Conservation (phyloP, 2,797 vertebrate species). For the Eremophila alpestris region DNA sequence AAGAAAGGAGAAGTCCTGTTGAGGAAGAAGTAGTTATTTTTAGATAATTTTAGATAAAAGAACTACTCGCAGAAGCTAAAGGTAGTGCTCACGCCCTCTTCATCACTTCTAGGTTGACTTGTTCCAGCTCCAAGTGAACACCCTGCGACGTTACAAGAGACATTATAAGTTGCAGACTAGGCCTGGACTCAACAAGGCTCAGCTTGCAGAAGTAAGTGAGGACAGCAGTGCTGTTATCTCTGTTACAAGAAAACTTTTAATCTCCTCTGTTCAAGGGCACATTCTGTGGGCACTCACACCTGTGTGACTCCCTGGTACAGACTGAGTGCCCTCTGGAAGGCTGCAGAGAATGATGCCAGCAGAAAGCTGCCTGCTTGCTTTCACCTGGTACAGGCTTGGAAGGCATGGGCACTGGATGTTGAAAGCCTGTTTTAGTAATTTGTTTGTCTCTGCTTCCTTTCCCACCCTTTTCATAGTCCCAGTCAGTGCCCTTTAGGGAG, state of each 20-base stretch:
- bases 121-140: slow-evolving; percentile 99
- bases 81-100: neutral
- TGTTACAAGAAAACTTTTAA: neutral
- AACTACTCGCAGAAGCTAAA: neutral
- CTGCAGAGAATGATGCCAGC: neutral
- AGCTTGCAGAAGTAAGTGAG: slow-evolving; percentile 90
- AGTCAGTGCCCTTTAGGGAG: neutral
- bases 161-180: slow-evolving; percentile 98
- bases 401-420: neutral
- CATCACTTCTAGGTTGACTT: slow-evolving; percentile 88
- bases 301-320: accelerated
- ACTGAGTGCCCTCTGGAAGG: accelerated
- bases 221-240: neutral
- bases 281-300: neutral
- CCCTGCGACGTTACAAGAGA: slow-evolving; percentile 94
- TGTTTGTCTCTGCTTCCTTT: neutral
- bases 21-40: neutral
- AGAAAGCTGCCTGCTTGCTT: neutral
- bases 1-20: neutral
- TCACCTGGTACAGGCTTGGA: neutral
- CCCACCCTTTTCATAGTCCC: neutral
- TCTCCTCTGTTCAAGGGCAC: neutral
- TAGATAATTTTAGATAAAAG: neutral
- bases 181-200: slow-evolving; percentile 97
- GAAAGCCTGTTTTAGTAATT: neutral